Evolutionary conservation across 1,140 invertebrate genomes (phyloP).

Genomic region (Drosophila pandora): DNA sequence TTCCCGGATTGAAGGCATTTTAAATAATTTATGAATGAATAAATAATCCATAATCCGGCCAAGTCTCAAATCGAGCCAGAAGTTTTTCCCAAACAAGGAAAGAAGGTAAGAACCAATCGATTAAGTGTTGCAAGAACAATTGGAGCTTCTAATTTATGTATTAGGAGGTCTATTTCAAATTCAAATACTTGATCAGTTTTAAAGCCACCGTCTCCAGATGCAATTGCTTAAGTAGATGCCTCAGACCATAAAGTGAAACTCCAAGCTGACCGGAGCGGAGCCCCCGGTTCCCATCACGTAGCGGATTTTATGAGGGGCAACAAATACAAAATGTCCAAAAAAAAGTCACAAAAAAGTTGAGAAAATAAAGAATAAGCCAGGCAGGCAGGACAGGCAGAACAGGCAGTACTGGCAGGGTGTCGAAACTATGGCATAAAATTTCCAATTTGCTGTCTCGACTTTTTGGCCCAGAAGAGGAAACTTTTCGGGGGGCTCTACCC

Average conservation of each 20-base stretch:
- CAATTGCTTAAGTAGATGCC: slow-evolving; percentile 16
- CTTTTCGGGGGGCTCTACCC: slow-evolving; percentile 46
- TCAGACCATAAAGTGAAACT: slow-evolving; percentile 19
- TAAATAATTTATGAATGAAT: slow-evolving; percentile 69
- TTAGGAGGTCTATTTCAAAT: not conserved
- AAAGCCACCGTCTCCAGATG: not conserved
- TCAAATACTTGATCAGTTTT: not conserved
- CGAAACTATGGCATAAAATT: slow-evolving; percentile 77
- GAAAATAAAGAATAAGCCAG: not conserved
- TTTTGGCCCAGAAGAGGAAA: slow-evolving; percentile 53
- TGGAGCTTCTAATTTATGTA: not conserved
- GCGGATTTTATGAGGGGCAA: slow-evolving; percentile 31
- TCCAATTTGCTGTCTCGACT: slow-evolving; percentile 76
- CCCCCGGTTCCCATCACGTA: slow-evolving; percentile 28
- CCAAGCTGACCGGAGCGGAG: slow-evolving; percentile 7
- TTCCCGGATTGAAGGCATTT: slow-evolving; percentile 47
- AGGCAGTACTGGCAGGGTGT: slow-evolving; percentile 9
- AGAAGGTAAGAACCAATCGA: not conserved
- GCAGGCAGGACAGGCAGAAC: too few relatives aligned
- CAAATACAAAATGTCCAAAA: slow-evolving; percentile 32
- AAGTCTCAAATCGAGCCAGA: slow-evolving; percentile 47
- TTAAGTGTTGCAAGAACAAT: not conserved
- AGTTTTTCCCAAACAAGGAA: slow-evolving; percentile 27
- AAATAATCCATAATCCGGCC: slow-evolving; percentile 50
- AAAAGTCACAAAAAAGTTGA: not conserved